A percentile compares a stretch with the other conserved stretches of the same genome.
Conservation (phyloP, 2,888 invertebrate species). For the Gasteruption jaculator region DNA sequence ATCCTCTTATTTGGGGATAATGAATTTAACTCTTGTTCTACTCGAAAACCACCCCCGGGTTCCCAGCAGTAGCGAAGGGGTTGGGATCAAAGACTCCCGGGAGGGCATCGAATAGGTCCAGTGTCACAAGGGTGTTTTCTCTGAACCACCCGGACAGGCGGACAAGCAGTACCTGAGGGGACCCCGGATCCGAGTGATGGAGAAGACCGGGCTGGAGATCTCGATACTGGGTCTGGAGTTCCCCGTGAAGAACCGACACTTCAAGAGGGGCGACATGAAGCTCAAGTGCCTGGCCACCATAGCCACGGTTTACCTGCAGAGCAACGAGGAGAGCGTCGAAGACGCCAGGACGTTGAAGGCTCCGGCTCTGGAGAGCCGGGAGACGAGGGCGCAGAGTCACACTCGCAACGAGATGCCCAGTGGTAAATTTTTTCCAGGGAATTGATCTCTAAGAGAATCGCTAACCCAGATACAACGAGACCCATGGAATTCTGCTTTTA, state of each 20-base stretch:
- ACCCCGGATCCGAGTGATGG: conserved; percentile 54
- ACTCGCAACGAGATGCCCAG: conserved; percentile 72
- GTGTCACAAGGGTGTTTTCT: too few relatives aligned
- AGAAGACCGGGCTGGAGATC: conserved; percentile 68
- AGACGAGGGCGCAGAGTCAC: conserved; percentile 57
- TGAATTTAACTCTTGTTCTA: too few relatives aligned
- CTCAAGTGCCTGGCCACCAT: conserved; percentile 86
- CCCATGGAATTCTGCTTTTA: too few relatives aligned
- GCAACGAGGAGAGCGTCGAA: conserved; percentile 84
- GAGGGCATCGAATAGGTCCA: too few relatives aligned
- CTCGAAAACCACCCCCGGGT: too few relatives aligned
- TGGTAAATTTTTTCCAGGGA: conserved; percentile 50
- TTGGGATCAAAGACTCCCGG: not conserved
- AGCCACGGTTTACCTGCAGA: conserved; percentile 80
- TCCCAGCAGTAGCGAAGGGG: not conserved
- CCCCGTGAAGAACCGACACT: conserved; percentile 75
- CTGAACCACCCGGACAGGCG: conserved; percentile 45
- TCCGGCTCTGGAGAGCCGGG: conserved; percentile 73
- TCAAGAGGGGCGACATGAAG: conserved; percentile 80
- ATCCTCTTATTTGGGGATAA: too few relatives aligned
- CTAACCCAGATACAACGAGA: too few relatives aligned
- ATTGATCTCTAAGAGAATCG: not conserved
- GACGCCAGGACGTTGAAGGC: conserved; percentile 65
- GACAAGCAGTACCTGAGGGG: conserved; percentile 52
- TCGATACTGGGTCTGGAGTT: conserved; percentile 76